Conservation (phyloP, 2,888 invertebrate genomes). For the Anthrax anthrax region DNA sequence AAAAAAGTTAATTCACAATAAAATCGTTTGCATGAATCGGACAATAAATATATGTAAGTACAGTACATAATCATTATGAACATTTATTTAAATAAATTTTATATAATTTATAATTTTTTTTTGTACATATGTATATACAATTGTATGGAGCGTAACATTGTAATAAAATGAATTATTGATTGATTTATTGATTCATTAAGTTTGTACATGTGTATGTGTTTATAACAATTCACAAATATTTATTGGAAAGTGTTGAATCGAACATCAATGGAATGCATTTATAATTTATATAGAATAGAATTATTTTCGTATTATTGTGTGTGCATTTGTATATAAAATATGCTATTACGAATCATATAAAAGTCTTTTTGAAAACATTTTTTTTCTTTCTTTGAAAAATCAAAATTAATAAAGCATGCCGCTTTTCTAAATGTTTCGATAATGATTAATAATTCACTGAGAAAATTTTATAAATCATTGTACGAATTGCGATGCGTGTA, state of each 20-base stretch:
- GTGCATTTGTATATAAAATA: too few relatives aligned
- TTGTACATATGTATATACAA: too few relatives aligned
- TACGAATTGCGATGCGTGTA: neutral
- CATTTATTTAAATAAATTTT: constrained; percentile 10
- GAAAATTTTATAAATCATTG: constrained; percentile 5
- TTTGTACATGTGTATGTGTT: neutral
- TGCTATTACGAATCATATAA: too few relatives aligned
- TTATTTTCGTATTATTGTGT: too few relatives aligned
- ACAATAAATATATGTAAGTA: neutral
- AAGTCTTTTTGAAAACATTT: too few relatives aligned
- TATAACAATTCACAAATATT: too few relatives aligned
- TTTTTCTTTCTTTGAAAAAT: neutral
- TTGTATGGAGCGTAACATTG: too few relatives aligned
- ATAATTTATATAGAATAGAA: too few relatives aligned
- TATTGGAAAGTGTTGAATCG: too few relatives aligned
- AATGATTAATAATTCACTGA: constrained; percentile 7
- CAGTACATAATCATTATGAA: too few relatives aligned
- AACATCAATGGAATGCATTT: too few relatives aligned
- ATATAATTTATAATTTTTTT: constrained; percentile 5
- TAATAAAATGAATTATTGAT: constrained; percentile 4
- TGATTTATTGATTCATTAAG: constrained; percentile 11
- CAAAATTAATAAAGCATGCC: neutral
- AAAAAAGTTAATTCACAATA: neutral
- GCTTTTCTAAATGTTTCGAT: neutral
- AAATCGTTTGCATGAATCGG: neutral